Percentiles rank a stretch among this genome's conserved stretches.
These are phyloP conservation scores for Micrasema minimum DNA, from an alignment of 1,140 invertebrate species.

Conservation along the genomic window DNA sequence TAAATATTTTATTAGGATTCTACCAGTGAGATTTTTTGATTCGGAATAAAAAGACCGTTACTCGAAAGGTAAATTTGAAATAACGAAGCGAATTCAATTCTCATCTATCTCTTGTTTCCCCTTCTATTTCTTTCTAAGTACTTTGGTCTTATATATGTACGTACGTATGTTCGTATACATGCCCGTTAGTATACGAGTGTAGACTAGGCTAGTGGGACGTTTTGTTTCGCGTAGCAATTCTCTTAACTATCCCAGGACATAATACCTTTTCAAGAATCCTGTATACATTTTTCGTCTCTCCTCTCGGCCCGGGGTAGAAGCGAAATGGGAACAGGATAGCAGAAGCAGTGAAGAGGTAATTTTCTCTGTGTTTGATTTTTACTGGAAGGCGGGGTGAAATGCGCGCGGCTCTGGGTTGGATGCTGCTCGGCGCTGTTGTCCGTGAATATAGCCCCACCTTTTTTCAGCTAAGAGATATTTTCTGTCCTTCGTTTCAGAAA, in stretches of 20 bases:
- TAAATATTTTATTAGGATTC: too few species aligned
- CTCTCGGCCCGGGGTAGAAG: background rate
- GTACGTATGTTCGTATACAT: background rate
- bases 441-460: constrained; percentile 27
- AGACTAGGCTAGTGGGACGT: constrained; percentile 34
- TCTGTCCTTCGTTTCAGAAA: too few species aligned
- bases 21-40: too few species aligned
- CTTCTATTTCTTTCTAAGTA: too few species aligned
- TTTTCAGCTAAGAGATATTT: constrained; percentile 19
- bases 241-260: background rate
- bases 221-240: background rate
- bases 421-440: constrained; percentile 20
- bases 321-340: constrained; percentile 14
- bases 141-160: too few species aligned
- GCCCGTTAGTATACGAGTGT: constrained; percentile 10
- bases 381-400: constrained; percentile 12
- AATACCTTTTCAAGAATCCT: constrained; percentile 25
- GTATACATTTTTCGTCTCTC: constrained; percentile 11
- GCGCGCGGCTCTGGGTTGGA: constrained; percentile 40
- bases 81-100: constrained; percentile 10
- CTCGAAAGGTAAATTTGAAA: too few species aligned
- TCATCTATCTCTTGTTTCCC: constrained; percentile 7
- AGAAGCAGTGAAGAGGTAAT: constrained; percentile 23
- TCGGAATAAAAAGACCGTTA: too few species aligned
- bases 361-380: constrained; percentile 21